Percentiles rank a stretch among this genome's conserved stretches.
These are phyloP conservation scores for Steatocranus sp. DNA, from an alignment of 2,797 vertebrate species.

Conservation along the genomic window DNA sequence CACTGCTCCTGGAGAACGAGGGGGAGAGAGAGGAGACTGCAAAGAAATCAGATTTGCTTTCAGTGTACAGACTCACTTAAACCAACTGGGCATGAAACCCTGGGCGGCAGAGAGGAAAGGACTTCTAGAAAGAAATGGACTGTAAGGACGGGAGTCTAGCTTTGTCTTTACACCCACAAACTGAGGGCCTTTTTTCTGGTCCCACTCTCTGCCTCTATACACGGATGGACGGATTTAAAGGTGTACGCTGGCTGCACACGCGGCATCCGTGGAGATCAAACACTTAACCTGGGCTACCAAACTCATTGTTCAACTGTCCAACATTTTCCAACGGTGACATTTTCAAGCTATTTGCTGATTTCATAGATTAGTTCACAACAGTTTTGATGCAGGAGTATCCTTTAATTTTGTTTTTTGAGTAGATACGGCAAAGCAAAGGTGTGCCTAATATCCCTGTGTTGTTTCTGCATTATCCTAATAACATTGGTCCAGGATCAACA, in stretches of 20 bases:
- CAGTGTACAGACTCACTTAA: background rate
- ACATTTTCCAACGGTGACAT: background rate
- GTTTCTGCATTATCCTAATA: background rate
- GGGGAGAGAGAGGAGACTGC: background rate
- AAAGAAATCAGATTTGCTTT: constrained; percentile 17
- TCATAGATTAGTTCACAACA: background rate
- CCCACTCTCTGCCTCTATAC: background rate
- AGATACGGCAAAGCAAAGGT: background rate
- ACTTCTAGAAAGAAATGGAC: background rate
- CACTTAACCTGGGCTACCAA: background rate
- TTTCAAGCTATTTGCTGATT: background rate
- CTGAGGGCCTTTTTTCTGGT: background rate
- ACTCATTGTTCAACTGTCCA: background rate
- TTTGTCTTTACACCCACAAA: background rate
- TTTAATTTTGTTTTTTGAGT: fast-evolving
- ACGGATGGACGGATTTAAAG: background rate
- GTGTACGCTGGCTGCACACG: background rate
- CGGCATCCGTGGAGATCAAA: background rate
- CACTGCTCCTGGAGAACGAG: background rate
- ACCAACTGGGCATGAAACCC: constrained; percentile 22
- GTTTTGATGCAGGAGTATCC: background rate
- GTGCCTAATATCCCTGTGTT: background rate
- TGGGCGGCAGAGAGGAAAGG: background rate
- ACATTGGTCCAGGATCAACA: background rate
- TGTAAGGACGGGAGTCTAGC: background rate